phyloP scores from a whole-genome alignment of 2,113 vertebrate species.

The Scolopax mira region DNA sequence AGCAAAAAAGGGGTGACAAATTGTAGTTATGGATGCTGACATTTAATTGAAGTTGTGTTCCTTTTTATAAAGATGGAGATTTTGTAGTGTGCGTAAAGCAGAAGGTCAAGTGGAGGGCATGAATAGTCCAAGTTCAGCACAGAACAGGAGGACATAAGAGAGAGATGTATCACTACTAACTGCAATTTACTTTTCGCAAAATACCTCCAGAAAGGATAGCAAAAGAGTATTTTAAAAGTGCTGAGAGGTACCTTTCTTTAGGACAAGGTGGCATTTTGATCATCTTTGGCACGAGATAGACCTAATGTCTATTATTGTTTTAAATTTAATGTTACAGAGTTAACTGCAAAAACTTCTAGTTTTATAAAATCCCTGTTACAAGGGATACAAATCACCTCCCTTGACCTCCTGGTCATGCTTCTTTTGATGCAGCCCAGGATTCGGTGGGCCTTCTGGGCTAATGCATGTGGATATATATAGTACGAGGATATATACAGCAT shows the following conservation, averaged over 20 bases:
- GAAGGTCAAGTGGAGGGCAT: not conserved
- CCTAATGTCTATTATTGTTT: not conserved
- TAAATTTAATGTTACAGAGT: not conserved
- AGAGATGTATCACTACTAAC: not conserved
- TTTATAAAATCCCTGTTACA: not conserved
- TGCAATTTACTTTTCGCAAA: not conserved
- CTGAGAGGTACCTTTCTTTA: not conserved
- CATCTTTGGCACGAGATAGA: not conserved
- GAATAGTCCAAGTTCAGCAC: not conserved
- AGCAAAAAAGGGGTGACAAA: not conserved
- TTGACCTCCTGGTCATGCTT: not conserved
- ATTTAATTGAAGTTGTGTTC: not conserved
- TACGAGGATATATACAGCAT: not conserved
- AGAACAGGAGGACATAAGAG: not conserved
- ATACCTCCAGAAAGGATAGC: not conserved
- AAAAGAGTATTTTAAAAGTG: not conserved
- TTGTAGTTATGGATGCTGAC: not conserved
- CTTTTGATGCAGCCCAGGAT: not conserved
- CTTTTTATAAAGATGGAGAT: not conserved
- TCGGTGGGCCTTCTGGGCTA: not conserved
- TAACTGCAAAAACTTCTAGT: not conserved
- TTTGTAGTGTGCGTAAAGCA: not conserved
- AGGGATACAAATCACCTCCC: not conserved
- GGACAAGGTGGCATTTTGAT: not conserved
- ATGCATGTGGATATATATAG: not conserved